Conservation (phyloP, 1,140 invertebrate species). For the Penaeus indicus region DNA sequence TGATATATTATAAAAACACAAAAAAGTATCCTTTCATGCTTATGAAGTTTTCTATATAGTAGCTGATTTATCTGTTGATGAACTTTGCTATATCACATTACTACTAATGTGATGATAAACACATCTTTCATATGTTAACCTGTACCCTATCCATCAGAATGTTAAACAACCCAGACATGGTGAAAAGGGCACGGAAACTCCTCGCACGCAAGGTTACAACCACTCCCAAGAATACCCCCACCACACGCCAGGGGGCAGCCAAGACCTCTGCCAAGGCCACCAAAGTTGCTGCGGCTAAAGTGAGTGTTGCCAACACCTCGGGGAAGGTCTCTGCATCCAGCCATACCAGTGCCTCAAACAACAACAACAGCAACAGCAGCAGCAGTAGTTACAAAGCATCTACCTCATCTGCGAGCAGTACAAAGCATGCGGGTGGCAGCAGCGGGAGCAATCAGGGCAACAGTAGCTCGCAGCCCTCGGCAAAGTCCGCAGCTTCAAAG, state of each 20-base stretch:
- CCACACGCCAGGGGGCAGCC: neutral
- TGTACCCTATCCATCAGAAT: constrained; percentile 34
- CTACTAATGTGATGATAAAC: neutral
- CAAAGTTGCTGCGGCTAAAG: constrained; percentile 1
- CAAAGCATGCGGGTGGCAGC: constrained; percentile 26
- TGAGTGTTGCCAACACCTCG: constrained; percentile 1
- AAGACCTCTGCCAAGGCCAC: constrained; percentile 9
- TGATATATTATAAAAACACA: no score
- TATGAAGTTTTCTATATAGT: no score
- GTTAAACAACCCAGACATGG: constrained; percentile 55
- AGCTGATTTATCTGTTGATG: neutral
- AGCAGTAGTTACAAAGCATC: constrained; percentile 27
- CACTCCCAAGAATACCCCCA: constrained; percentile 1
- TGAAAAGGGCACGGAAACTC: constrained; percentile 50
- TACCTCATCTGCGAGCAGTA: constrained; percentile 44
- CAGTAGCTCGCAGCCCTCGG: neutral
- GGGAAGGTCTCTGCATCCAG: constrained; percentile 21
- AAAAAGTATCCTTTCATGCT: no score
- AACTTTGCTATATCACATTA: neutral
- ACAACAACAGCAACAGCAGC: constrained; percentile 22
- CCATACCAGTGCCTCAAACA: constrained; percentile 39
- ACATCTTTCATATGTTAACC: neutral
- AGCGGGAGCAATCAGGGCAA: constrained; percentile 3
- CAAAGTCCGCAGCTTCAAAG: neutral
- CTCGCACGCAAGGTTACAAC: constrained; percentile 2